phyloP scores from a whole-genome alignment of 2,888 invertebrate species.

The Tenthredo distinguenda region DNA sequence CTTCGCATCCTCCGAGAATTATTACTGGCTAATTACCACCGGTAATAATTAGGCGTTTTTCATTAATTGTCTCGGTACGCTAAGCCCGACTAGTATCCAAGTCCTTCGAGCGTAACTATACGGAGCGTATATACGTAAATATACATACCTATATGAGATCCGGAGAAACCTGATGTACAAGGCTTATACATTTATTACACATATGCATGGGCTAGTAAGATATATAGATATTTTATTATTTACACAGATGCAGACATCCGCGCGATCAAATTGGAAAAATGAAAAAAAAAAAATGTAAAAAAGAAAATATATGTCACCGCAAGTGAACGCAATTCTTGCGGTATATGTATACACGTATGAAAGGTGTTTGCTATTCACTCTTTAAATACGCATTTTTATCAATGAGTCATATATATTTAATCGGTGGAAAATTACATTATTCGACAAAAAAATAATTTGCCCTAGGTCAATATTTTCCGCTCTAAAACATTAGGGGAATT shows the following conservation, averaged over 20 bases:
- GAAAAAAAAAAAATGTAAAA: not conserved
- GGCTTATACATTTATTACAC: not conserved
- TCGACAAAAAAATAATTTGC: not conserved
- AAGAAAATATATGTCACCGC: not conserved
- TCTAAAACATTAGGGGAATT: not conserved
- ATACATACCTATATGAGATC: not conserved
- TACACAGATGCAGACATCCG: slow-evolving; percentile 6
- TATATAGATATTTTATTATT: slow-evolving; percentile 5
- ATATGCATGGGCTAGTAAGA: not conserved
- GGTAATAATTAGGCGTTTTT: slow-evolving; percentile 24
- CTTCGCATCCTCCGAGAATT: not conserved
- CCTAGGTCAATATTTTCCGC: slow-evolving; percentile 10
- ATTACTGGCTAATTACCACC: slow-evolving; percentile 6
- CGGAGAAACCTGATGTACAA: not conserved
- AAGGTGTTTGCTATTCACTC: not conserved
- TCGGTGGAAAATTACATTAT: not conserved
- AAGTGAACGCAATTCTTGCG: not conserved
- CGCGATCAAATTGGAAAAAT: not conserved
- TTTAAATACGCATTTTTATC: not conserved
- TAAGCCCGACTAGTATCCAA: slow-evolving; percentile 10
- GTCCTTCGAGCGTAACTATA: slow-evolving; percentile 22
- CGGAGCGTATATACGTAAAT: not conserved
- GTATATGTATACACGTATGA: not conserved
- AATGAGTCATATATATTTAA: not conserved
- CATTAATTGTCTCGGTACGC: slow-evolving; percentile 48